Evolutionary conservation across 2,888 invertebrate species (phyloP), one percentile per base, ranked within the genome.

Genomic region (Plebejus melissa): DNA sequence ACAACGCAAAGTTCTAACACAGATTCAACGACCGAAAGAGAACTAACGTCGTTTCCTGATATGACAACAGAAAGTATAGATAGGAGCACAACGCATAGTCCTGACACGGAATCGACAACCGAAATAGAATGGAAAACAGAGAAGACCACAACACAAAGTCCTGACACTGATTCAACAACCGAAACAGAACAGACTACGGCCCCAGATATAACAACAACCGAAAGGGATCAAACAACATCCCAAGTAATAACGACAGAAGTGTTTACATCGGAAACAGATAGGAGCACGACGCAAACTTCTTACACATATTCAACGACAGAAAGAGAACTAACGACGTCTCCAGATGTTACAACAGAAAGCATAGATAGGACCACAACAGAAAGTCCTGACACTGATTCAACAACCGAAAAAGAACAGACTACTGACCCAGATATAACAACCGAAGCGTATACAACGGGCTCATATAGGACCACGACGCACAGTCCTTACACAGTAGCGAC

Each of bases 81-180:
- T 22, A 50, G 28, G 0, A 6, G 9, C 2, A 74, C 74, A n/a
- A 74, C 69, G 16, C 16, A 2, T 13, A 3, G 6, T 5, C 5
- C 36, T 46, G 4, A 50, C 4, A 46, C 46, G 11, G 46, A 46
- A 11, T 46, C 46, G 2, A 46, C 46, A 9, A 46, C 70, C 38
- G 11, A 16, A 38, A 4, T 22, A 6, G 32, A 60, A 57, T 57
- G 5, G n/a, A 6, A n/a, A 3, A n/a, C 11, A 65, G 74, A 60
- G 41, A 46, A 7, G 11, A 46, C 32, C 13, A 46, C 74, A 22
- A 69, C 69, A 0, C 46, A 13, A 41, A 65, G 58, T 4, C n/a
- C 60, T 28, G 13, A 32, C 5, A 72, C 54, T 13, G 69, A 75
- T 50, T 46, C 28, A 16, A 76, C 74, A 13, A 75, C 76, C 28